Evolutionary conservation across 2,797 vertebrate species (phyloP).

Genomic region (Sebastes nivosus): DNA sequence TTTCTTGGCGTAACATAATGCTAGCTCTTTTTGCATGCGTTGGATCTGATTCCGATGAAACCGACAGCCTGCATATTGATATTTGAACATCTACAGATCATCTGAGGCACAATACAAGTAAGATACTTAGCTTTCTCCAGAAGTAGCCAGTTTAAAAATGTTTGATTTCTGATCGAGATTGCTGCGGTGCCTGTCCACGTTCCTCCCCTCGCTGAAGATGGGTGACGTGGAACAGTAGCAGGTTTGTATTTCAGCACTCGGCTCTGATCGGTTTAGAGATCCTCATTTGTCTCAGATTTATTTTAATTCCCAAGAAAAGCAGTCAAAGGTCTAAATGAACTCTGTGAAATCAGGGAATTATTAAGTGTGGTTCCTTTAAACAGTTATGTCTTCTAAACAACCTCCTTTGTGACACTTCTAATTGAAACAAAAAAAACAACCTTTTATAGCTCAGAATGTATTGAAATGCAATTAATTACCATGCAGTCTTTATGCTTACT

Average conservation of each 20-base stretch:
- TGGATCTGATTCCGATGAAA: slow-evolving; percentile 47
- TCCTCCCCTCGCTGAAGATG: slow-evolving; percentile 24
- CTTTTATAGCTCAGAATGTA: slow-evolving; percentile 90
- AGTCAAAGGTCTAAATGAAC: slow-evolving; percentile 74
- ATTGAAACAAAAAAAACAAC: slow-evolving; percentile 70
- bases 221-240: slow-evolving; percentile 8
- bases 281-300: slow-evolving; percentile 34
- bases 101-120: slow-evolving; percentile 53
- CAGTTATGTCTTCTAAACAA: slow-evolving; percentile 81
- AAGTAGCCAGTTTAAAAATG: slow-evolving; percentile 30
- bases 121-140: slow-evolving; percentile 26
- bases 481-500: slow-evolving; percentile 87
- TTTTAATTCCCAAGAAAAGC: slow-evolving; percentile 54
- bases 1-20: slow-evolving; percentile 31
- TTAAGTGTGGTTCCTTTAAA: slow-evolving; percentile 83
- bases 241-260: slow-evolving; percentile 29
- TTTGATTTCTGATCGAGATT: slow-evolving; percentile 37
- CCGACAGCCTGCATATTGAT: slow-evolving; percentile 37
- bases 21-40: slow-evolving; percentile 62
- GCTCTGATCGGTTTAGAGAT: slow-evolving; percentile 14
- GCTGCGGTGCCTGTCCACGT: slow-evolving; percentile 42
- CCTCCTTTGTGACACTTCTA: slow-evolving; percentile 84
- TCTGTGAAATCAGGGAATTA: slow-evolving; percentile 88
- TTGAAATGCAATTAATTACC: slow-evolving; percentile 85
- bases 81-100: slow-evolving; percentile 58